Evolutionary conservation across 1,140 invertebrate genomes (phyloP).

Genomic region (Ephestia elutella): DNA sequence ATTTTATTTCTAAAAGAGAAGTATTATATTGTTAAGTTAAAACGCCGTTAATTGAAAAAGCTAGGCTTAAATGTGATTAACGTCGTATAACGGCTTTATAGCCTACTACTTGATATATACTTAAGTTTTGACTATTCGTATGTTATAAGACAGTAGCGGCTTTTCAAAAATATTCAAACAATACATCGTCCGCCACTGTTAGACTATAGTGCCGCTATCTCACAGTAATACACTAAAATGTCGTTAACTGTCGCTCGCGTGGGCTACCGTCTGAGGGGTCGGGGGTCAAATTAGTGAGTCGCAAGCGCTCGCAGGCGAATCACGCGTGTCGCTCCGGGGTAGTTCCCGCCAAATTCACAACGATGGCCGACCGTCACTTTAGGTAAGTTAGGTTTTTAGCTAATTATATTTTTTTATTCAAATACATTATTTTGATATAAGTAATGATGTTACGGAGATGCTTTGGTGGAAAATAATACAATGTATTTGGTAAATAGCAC

Average conservation of each 20-base stretch:
- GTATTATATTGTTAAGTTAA: neutral
- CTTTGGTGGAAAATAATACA: too few relatives aligned
- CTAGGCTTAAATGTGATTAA: neutral
- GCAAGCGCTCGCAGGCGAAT: neutral
- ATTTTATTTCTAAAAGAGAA: neutral
- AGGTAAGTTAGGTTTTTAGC: neutral
- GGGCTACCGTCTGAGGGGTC: neutral
- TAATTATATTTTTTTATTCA: too few relatives aligned
- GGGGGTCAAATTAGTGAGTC: neutral
- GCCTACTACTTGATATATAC: neutral
- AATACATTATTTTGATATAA: too few relatives aligned
- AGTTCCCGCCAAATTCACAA: neutral
- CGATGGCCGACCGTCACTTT: neutral
- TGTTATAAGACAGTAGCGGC: neutral
- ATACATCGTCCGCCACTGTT: neutral
- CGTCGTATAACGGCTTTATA: neutral
- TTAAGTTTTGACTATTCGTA: neutral
- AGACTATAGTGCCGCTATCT: neutral
- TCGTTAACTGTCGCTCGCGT: neutral
- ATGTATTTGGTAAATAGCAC: too few relatives aligned
- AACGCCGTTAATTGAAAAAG: neutral
- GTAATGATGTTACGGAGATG: too few relatives aligned
- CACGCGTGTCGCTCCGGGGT: neutral
- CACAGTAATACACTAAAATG: neutral
- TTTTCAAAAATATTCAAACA: neutral